A percentile compares a stretch with the other conserved stretches of the same genome.
These are phyloP conservation scores for Drosophila bipectinata DNA, from an alignment of 1,140 invertebrate genomes.

Conservation along the genomic window DNA sequence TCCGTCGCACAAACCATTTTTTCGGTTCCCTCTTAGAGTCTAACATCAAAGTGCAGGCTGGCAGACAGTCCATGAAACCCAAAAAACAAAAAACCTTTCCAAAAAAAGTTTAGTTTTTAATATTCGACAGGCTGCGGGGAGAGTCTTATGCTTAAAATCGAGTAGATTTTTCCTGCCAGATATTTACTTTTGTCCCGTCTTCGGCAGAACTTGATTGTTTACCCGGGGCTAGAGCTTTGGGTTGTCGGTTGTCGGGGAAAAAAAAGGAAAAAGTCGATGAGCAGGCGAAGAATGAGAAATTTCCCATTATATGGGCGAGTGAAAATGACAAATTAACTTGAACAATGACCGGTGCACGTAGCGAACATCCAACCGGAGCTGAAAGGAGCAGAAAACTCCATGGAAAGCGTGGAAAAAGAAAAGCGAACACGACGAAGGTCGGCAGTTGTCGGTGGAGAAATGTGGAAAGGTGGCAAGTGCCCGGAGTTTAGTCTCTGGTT, in stretches of 20 bases:
- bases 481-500: slow-evolving; percentile 13
- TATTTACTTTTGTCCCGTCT: slow-evolving; percentile 55
- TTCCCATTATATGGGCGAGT: slow-evolving; percentile 76
- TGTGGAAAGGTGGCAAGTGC: background rate
- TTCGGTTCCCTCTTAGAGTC: background rate
- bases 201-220: slow-evolving; percentile 55
- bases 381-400: slow-evolving; percentile 13
- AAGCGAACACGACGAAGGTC: slow-evolving; percentile 10
- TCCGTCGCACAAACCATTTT: too few relatives aligned
- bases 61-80: background rate
- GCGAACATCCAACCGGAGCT: slow-evolving; percentile 1
- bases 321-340: slow-evolving; percentile 80
- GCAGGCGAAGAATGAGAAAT: slow-evolving; percentile 18
- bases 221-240: slow-evolving; percentile 3
- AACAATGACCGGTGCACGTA: slow-evolving; percentile 50
- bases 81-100: background rate
- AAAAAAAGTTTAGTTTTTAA: slow-evolving; percentile 59
- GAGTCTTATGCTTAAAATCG: slow-evolving; percentile 58
- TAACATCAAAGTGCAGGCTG: slow-evolving; percentile 35
- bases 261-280: slow-evolving; percentile 24
- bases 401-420: slow-evolving; percentile 7
- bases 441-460: background rate
- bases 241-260: slow-evolving; percentile 2
- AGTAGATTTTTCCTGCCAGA: slow-evolving; percentile 57
- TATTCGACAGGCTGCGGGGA: slow-evolving; percentile 41